A percentile compares a stretch with the other conserved stretches of the same genome.
These are phyloP conservation scores for Hormiphora californensis DNA, from an alignment of 37 sponge, comb jelly and placozoan genomes.

Conservation along the genomic window DNA sequence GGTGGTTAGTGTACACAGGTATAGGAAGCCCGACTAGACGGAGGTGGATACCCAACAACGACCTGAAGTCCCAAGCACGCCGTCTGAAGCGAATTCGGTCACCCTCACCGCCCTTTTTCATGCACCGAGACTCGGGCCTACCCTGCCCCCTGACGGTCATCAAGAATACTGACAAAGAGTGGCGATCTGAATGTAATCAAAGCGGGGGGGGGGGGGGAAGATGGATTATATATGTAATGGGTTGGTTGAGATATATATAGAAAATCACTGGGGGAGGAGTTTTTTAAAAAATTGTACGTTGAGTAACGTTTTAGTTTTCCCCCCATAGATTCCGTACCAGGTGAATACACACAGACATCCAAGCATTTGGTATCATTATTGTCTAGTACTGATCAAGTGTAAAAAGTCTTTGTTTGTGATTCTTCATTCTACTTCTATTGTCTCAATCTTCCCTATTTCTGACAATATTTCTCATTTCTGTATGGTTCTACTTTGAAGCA, in stretches of 20 bases:
- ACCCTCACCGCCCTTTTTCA: slow-evolving; percentile 16
- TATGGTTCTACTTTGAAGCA: no score
- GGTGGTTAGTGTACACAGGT: no score
- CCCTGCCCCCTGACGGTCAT: slow-evolving; percentile 36
- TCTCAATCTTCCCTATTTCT: no score
- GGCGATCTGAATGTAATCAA: background rate
- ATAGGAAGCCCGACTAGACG: no score
- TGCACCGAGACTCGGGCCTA: background rate
- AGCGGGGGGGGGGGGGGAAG: background rate
- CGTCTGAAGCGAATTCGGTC: background rate
- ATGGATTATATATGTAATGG: no score
- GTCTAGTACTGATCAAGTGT: background rate
- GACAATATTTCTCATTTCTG: no score
- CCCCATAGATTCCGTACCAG: background rate
- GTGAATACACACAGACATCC: background rate
- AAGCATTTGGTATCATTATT: background rate
- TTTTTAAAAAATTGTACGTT: background rate
- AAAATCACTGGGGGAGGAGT: no score
- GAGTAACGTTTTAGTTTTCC: background rate
- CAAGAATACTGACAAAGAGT: slow-evolving; percentile 6
- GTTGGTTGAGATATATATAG: no score
- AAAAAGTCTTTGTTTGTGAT: background rate
- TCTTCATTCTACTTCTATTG: no score
- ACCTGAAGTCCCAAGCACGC: slow-evolving; percentile 29
- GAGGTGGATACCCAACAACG: slow-evolving; percentile 36